These are phyloP conservation scores for Philypnodon macrostomus DNA, from an alignment of 2,797 vertebrate species.

Conservation along the genomic window DNA sequence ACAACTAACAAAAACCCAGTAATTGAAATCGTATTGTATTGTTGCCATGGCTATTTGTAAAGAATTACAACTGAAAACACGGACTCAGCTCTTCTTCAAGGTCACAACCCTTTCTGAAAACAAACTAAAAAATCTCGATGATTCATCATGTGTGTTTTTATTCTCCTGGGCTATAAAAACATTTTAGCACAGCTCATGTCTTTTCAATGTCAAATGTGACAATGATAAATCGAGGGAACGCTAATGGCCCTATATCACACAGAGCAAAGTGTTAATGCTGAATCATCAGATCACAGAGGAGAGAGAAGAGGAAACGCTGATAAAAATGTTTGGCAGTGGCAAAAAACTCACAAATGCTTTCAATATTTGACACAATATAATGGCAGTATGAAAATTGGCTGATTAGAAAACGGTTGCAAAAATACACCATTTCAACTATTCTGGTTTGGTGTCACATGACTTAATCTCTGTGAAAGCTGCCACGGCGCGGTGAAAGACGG, in stretches of 20 bases:
- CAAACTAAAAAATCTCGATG: not conserved
- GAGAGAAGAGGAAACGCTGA: not conserved
- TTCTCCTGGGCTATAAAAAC: slow-evolving; percentile 7
- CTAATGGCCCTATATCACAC: not conserved
- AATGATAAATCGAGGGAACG: slow-evolving; percentile 4
- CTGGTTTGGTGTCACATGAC: not conserved
- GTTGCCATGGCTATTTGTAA: too few relatives aligned
- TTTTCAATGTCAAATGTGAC: slow-evolving; percentile 12
- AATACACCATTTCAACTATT: not conserved
- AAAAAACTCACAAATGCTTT: not conserved
- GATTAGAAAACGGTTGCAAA: not conserved
- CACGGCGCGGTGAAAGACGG: slow-evolving; percentile 12
- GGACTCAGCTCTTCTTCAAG: slow-evolving; percentile 1
- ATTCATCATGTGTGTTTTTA: slow-evolving; percentile 6
- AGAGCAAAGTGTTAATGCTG: slow-evolving; percentile 1
- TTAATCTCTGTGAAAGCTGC: slow-evolving; percentile 19
- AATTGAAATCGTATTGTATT: too few relatives aligned
- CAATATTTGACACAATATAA: slow-evolving; percentile 4
- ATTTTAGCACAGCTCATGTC: slow-evolving; percentile 3
- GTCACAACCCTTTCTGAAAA: too few relatives aligned
- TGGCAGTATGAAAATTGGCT: slow-evolving; percentile 1
- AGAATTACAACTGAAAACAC: too few relatives aligned
- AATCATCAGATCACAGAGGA: slow-evolving; percentile 3
- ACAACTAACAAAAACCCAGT: too few relatives aligned
- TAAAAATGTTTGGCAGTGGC: not conserved